Conservation (phyloP, 2,888 invertebrate genomes). For the Netelia melanura region DNA sequence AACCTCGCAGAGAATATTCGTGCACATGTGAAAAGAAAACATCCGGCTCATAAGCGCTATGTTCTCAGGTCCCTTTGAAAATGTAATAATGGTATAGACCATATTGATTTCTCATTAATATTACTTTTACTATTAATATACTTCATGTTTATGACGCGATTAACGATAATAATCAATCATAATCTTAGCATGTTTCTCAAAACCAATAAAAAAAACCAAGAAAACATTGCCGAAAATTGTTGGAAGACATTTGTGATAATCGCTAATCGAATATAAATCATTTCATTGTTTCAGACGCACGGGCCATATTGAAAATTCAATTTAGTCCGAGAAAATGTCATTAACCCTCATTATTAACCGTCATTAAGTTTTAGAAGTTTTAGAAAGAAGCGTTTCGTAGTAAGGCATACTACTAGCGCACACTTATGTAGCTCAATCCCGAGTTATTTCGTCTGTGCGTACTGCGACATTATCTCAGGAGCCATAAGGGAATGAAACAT, state of each 20-base stretch:
- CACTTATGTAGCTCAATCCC: constrained; percentile 72
- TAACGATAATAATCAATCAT: too few relatives aligned
- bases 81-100: constrained; percentile 37
- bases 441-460: constrained; percentile 70
- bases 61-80: constrained; percentile 50
- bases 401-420: constrained; percentile 76
- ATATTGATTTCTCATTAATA: constrained; percentile 14
- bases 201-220: neutral
- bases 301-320: neutral
- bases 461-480: constrained; percentile 63
- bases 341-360: constrained; percentile 71
- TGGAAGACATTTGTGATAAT: neutral
- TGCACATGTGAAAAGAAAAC: constrained; percentile 73
- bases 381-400: constrained; percentile 80
- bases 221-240: neutral
- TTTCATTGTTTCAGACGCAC: constrained; percentile 42
- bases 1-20: constrained; percentile 71
- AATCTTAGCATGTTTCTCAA: neutral
- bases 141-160: neutral
- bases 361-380: constrained; percentile 80
- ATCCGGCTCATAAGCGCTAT: constrained; percentile 51
- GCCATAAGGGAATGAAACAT: constrained; percentile 52
- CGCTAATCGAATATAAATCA: neutral
- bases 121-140: neutral
- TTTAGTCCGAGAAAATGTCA: neutral